Base-by-base conservation (phyloP, 2,888 invertebrate genomes). In the Leptopilina drosophilae region DNA sequence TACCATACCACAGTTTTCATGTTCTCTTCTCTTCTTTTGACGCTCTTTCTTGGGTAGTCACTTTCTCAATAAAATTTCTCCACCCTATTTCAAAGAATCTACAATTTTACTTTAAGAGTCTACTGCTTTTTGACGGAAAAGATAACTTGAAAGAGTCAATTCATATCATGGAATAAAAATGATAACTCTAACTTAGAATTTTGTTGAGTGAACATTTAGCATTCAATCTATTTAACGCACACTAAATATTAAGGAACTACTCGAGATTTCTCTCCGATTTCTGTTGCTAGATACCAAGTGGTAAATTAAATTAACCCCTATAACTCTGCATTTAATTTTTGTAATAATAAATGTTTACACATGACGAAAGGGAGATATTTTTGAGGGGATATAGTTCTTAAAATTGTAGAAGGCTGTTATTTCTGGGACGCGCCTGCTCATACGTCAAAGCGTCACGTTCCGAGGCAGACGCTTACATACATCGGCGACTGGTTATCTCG, bases 131-230 rank as follows among this genome's bases (percentile, higher is more conserved):
- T 82, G 81, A 78, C 83, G 79, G 65, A 77, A 26, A 56, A 46
- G 3, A 33, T 86, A 86, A 84, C 84, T 84, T 86, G 84, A 86
- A 20, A 20, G 20, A 20, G 20, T 20, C 20, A 20, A 1, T 20
- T 20, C 20, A 20, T 20, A 20, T 20, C 20, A 20, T 1, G 20
- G 20, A 20, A 20, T 20, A 20, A 20, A 20, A 20, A 20, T 20
- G 20, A 20, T 20, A 20, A 20, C 20, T 20, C 20, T 20, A 20
- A 20, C 20, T 20, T 1, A 20, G 20, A 20, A 20, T 20, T 20
- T 20, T 20, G 20, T 20, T 20, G 20, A 20, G 20, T 20, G 20
- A 20, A 20, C 20, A 20, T 20, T 20, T 20, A 20, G 20, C 20
- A 20, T 33, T 33, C 33, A 33, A 33, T 4, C 46, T 9, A 46